A percentile compares a stretch with the other conserved stretches of the same genome.
These are phyloP conservation scores for Campoplex capitator DNA, from an alignment of 2,888 invertebrate species.

Conservation along the genomic window DNA sequence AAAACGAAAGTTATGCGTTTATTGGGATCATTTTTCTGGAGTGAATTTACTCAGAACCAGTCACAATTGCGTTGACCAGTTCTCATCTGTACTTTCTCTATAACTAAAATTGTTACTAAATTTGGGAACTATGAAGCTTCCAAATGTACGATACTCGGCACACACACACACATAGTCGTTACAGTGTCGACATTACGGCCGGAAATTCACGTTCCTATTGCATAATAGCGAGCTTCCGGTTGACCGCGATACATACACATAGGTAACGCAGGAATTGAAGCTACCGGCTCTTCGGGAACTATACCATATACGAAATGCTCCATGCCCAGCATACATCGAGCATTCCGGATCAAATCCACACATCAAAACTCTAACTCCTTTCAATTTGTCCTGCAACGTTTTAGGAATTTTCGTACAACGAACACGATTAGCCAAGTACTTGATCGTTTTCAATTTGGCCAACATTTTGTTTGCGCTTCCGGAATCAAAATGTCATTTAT, in stretches of 20 bases:
- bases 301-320: conserved; percentile 33
- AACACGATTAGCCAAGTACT: background rate
- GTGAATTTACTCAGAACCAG: too few species aligned
- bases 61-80: too few species aligned
- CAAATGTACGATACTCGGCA: conserved; percentile 39
- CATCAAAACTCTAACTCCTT: background rate
- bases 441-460: too few species aligned
- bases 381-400: background rate
- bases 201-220: conserved; percentile 82
- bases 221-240: conserved; percentile 82
- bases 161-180: conserved; percentile 45
- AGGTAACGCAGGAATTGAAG: conserved; percentile 35
- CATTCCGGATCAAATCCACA: background rate
- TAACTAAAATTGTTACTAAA: background rate
- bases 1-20: too few species aligned
- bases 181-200: conserved; percentile 69
- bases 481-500: too few species aligned
- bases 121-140: background rate
- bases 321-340: background rate
- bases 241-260: conserved; percentile 74
- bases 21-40: too few species aligned
- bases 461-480: too few species aligned
- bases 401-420: background rate
- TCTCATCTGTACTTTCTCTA: too few species aligned
- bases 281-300: conserved; percentile 42